Evolutionary conservation across 2,888 invertebrate species (phyloP).

Genomic region (Conops quadrifasciatus): DNA sequence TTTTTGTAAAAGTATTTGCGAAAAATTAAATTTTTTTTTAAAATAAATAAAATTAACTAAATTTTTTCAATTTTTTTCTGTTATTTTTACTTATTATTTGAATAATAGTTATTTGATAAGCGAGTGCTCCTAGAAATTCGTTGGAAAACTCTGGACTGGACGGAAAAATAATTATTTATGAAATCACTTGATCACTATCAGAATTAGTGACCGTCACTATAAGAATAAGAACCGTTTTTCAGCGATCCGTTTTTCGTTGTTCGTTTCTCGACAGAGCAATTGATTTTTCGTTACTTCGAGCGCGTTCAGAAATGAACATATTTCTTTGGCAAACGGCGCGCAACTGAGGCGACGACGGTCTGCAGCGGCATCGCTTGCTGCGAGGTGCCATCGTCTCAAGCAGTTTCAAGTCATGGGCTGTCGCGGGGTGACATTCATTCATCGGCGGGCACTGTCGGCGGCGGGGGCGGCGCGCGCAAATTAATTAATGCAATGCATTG

Average conservation of each 20-base stretch:
- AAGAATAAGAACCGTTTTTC: too few species aligned
- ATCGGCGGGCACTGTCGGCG: too few species aligned
- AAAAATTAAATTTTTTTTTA: neutral
- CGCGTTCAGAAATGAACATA: constrained; percentile 9
- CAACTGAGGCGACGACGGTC: constrained; percentile 31
- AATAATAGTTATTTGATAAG: too few species aligned
- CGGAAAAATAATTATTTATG: too few species aligned
- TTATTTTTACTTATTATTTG: neutral
- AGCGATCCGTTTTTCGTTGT: neutral
- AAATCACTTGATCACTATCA: too few species aligned
- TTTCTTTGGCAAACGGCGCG: constrained; percentile 26
- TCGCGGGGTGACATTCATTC: neutral
- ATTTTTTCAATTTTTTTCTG: neutral
- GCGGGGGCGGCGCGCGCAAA: too few species aligned
- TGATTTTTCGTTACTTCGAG: neutral
- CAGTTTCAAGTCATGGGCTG: neutral
- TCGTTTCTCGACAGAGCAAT: neutral
- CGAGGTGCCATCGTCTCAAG: neutral
- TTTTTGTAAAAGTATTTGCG: neutral
- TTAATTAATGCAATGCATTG: too few species aligned
- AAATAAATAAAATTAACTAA: too few species aligned
- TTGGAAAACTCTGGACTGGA: too few species aligned
- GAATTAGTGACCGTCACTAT: neutral
- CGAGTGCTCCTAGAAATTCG: too few species aligned
- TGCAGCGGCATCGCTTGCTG: constrained; percentile 5